A percentile compares a stretch with the other conserved stretches of the same genome.
Evolutionary conservation across 1,140 invertebrate species (phyloP).

Genomic region (Drosophila rufa): DNA sequence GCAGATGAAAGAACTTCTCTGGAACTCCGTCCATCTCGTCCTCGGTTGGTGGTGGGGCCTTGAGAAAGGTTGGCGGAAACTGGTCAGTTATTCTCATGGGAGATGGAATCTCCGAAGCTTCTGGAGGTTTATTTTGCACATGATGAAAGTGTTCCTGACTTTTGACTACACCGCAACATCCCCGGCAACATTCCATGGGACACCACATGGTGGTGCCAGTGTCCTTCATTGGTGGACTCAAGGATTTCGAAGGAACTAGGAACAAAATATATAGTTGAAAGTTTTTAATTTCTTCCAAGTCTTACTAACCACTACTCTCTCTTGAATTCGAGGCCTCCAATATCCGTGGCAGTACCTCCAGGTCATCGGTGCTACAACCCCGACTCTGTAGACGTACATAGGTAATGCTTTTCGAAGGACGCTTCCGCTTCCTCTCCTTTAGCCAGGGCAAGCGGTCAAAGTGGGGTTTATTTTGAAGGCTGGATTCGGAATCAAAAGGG

Average conservation of each 20-base stretch:
- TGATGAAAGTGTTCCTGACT: background rate
- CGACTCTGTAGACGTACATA: slow-evolving; percentile 23
- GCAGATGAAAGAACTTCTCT: background rate
- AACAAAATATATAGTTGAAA: background rate
- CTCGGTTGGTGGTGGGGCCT: slow-evolving; percentile 32
- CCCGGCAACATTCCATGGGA: slow-evolving; percentile 36
- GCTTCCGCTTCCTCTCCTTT: slow-evolving; percentile 30
- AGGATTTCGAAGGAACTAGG: background rate
- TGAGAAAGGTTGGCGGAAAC: background rate
- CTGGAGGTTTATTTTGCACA: background rate
- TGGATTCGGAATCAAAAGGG: background rate
- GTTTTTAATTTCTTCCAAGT: background rate
- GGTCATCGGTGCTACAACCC: slow-evolving; percentile 31
- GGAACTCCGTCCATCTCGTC: background rate
- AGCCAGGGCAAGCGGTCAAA: slow-evolving; percentile 1
- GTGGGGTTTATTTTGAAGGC: background rate
- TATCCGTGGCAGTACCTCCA: slow-evolving; percentile 13
- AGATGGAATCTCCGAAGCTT: too few species aligned
- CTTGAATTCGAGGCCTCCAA: slow-evolving; percentile 8
- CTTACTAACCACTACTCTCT: background rate
- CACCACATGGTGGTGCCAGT: slow-evolving; percentile 70
- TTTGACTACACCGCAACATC: background rate
- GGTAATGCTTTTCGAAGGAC: background rate
- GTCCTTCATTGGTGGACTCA: slow-evolving; percentile 16
- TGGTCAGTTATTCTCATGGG: too few species aligned